Conservation (phyloP, 1,140 invertebrate species). For the Trichoplusia ni region DNA sequence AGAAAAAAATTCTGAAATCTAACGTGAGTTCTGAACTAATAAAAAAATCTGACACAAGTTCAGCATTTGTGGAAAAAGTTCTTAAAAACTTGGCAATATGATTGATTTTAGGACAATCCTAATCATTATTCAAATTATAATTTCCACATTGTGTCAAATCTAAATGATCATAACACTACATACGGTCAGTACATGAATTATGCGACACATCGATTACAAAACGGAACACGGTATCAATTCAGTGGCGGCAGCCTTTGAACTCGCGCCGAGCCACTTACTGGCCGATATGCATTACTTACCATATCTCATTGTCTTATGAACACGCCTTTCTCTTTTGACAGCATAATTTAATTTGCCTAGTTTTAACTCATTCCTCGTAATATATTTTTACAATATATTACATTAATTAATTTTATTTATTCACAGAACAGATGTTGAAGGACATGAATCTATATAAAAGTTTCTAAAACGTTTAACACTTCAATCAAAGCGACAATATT, state of each 20-base stretch:
- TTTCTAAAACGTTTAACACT: neutral
- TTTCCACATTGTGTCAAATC: conserved; percentile 21
- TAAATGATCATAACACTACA: conserved; percentile 28
- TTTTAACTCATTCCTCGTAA: too few relatives aligned
- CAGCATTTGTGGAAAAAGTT: too few relatives aligned
- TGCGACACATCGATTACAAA: conserved; percentile 55
- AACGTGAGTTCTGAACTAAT: too few relatives aligned
- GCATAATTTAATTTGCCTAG: neutral
- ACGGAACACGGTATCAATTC: conserved; percentile 52
- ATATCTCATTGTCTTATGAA: conserved; percentile 20
- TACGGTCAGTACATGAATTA: conserved; percentile 46
- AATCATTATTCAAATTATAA: neutral
- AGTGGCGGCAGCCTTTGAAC: conserved; percentile 45
- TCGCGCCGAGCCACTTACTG: conserved; percentile 36
- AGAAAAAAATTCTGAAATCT: too few relatives aligned
- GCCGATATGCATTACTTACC: conserved; percentile 34
- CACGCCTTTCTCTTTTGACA: conserved; percentile 19
- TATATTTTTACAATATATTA: too few relatives aligned
- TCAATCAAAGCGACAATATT: neutral
- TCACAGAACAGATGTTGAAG: too few relatives aligned
- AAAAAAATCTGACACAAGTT: too few relatives aligned
- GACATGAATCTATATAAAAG: too few relatives aligned
- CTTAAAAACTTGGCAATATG: too few relatives aligned
- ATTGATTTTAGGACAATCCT: too few relatives aligned
- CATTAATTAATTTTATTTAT: too few relatives aligned